These are phyloP conservation scores for Idaea straminata DNA, from an alignment of 2,888 invertebrate species.

Conservation along the genomic window DNA sequence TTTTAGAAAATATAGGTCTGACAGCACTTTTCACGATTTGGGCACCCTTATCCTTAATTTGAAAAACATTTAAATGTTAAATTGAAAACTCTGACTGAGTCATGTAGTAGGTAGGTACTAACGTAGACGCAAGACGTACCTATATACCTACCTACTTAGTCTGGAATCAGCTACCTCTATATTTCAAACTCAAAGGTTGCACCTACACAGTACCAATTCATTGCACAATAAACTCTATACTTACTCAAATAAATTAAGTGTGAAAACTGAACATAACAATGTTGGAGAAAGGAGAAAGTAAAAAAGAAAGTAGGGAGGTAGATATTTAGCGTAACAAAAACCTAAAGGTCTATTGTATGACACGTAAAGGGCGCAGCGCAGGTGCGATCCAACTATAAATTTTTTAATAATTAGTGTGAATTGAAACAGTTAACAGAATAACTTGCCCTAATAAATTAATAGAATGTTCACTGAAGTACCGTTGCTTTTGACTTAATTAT, in stretches of 20 bases:
- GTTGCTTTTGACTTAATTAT: background rate
- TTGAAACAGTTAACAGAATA: background rate
- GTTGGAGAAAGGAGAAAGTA: slow-evolving; percentile 73
- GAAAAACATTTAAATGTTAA: too few species aligned
- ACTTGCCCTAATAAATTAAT: background rate
- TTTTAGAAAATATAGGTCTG: too few species aligned
- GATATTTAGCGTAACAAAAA: slow-evolving; percentile 49
- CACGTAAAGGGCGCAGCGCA: slow-evolving; percentile 59
- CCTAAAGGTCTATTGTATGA: slow-evolving; percentile 35
- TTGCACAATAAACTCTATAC: background rate
- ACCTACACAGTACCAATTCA: background rate
- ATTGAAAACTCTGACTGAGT: too few species aligned
- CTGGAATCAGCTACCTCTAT: too few species aligned
- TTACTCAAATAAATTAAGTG: background rate
- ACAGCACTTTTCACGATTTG: too few species aligned
- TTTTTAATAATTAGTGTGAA: background rate
- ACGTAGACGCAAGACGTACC: too few species aligned
- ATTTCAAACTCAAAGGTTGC: too few species aligned
- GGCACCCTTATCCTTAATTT: too few species aligned
- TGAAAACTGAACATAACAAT: background rate
- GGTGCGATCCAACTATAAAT: slow-evolving; percentile 7
- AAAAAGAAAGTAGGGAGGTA: slow-evolving; percentile 25
- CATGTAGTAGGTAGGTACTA: too few species aligned
- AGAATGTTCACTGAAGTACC: background rate
- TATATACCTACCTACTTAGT: background rate